phyloP scores from a whole-genome alignment of 2,888 invertebrate genomes.

The Netelia inedita region DNA sequence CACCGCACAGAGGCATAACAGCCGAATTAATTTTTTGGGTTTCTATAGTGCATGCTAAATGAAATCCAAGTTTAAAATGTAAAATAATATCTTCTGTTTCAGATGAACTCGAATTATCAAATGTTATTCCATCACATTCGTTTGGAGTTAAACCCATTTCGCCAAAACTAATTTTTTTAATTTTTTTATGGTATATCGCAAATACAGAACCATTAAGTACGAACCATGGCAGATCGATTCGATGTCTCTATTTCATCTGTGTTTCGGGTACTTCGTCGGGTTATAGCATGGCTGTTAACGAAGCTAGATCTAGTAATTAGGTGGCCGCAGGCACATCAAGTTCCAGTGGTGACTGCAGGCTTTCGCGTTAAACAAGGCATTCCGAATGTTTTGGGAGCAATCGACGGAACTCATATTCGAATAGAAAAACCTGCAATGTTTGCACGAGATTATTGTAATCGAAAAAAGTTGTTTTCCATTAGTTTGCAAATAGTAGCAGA shows the following conservation, averaged over 20 bases:
- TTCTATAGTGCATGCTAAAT: not conserved
- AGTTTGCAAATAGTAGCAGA: constrained; percentile 42
- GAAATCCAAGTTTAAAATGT: not conserved
- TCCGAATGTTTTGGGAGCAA: constrained; percentile 41
- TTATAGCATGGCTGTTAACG: constrained; percentile 42
- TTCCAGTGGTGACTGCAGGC: not conserved
- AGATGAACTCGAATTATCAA: constrained; percentile 24
- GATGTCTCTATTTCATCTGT: constrained; percentile 63
- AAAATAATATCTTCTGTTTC: not conserved
- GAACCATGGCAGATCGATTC: constrained; percentile 62
- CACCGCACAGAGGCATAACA: not conserved
- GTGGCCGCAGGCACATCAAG: constrained; percentile 31
- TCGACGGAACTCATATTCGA: constrained; percentile 38
- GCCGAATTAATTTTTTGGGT: not conserved
- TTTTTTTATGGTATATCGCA: constrained; percentile 64
- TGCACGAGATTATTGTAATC: constrained; percentile 49
- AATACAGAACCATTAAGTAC: constrained; percentile 67
- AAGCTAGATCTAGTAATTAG: constrained; percentile 34
- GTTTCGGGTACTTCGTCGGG: constrained; percentile 45
- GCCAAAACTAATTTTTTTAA: constrained; percentile 47
- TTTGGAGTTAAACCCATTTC: constrained; percentile 11
- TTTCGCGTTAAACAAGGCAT: constrained; percentile 3
- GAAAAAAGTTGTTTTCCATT: constrained; percentile 51
- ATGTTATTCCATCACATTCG: constrained; percentile 14
- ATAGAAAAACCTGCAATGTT: constrained; percentile 23